These are phyloP conservation scores for Clavelina lepadiformis DNA, from an alignment of 23 tunicate species.

Conservation along the genomic window DNA sequence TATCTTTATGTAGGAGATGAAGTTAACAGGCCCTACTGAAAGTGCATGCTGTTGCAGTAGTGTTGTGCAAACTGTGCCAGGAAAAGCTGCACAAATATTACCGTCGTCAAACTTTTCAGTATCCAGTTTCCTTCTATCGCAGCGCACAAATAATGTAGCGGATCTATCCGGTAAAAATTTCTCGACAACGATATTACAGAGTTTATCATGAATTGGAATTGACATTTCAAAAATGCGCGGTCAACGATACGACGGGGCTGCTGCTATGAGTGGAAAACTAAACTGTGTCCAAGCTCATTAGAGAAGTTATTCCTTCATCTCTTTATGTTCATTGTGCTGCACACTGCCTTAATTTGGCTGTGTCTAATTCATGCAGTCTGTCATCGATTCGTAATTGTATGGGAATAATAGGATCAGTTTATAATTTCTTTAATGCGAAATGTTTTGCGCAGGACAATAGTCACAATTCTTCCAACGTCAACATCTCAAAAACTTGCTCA, in stretches of 20 bases:
- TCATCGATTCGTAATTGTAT: constrained; percentile 11
- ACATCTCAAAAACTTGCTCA: constrained; percentile 6
- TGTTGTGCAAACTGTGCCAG: no score
- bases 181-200: background rate
- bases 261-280: constrained; percentile 21
- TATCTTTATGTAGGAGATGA: no score
- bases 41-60: no score
- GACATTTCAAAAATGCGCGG: constrained; percentile 11
- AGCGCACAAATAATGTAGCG: no score
- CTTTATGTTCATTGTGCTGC: constrained; percentile 22
- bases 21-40: no score
- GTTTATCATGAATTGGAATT: constrained; percentile 5
- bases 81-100: no score
- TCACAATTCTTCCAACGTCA: background rate
- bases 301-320: constrained; percentile 10
- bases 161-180: constrained; percentile 5
- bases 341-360: constrained; percentile 8
- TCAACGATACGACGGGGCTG: constrained; percentile 15
- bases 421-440: constrained; percentile 4
- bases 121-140: no score
- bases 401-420: constrained; percentile 13
- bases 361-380: constrained; percentile 11
- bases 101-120: no score
- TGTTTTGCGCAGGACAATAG: constrained; percentile 6
- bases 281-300: constrained; percentile 12